Conservation (phyloP, 2,797 vertebrate genomes). For the Malacoraja senta region DNA sequence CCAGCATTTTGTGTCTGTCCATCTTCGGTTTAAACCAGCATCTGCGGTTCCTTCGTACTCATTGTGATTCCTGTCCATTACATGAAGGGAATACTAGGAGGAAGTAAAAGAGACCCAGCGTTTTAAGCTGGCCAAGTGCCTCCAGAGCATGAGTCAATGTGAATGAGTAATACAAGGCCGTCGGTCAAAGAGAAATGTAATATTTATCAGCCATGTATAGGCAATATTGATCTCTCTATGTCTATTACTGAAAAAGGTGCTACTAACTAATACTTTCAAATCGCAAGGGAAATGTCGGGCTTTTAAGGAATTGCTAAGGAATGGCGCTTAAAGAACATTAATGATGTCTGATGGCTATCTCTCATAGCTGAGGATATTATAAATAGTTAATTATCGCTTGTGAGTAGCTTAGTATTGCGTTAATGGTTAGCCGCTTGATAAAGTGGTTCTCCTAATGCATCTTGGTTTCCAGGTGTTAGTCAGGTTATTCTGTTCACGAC, state of each 20-base stretch:
- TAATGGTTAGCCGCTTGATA: not conserved
- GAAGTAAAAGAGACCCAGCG: not conserved
- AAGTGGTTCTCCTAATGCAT: not conserved
- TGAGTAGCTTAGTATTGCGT: not conserved
- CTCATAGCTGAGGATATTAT: not conserved
- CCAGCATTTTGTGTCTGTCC: too few relatives aligned
- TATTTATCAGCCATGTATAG: constrained; percentile 25
- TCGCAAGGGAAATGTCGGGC: not conserved
- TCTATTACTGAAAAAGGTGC: not conserved
- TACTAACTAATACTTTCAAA: not conserved
- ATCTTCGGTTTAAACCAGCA: too few relatives aligned
- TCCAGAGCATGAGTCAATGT: not conserved
- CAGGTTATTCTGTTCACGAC: not conserved
- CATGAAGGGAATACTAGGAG: not conserved
- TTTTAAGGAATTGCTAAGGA: not conserved
- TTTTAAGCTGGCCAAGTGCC: not conserved
- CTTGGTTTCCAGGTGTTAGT: not conserved
- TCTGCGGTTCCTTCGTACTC: not conserved
- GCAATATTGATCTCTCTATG: constrained; percentile 13
- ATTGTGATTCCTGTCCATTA: not conserved
- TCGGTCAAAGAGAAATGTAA: constrained; percentile 26
- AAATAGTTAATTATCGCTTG: not conserved
- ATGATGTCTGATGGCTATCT: not conserved
- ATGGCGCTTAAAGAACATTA: not conserved
- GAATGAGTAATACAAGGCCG: not conserved